phyloP scores from a whole-genome alignment of 2,113 vertebrate genomes.

The Ursus arctos region DNA sequence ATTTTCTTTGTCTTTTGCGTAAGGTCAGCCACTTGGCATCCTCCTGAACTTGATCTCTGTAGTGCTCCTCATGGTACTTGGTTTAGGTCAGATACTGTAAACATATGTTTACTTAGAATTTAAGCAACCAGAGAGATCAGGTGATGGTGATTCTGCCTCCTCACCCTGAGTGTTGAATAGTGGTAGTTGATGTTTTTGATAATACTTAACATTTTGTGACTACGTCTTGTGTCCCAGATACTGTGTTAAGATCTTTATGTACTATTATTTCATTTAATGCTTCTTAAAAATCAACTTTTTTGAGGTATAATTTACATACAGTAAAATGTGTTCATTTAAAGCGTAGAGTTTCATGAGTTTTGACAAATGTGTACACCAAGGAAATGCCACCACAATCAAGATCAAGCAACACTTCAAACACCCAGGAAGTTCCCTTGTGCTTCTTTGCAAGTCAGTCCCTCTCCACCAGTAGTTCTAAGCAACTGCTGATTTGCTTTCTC shows the following conservation, averaged over 20 bases:
- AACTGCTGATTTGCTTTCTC: background rate
- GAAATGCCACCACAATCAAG: background rate
- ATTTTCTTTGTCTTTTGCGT: background rate
- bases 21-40: conserved; percentile 25
- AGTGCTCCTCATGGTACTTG: background rate
- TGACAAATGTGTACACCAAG: background rate
- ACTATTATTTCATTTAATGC: background rate
- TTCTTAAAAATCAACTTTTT: conserved; percentile 39
- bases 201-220: background rate
- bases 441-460: background rate
- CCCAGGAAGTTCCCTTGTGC: background rate
- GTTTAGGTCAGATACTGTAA: conserved; percentile 16
- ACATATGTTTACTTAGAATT: conserved; percentile 11
- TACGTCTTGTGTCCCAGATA: background rate
- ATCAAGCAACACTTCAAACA: background rate
- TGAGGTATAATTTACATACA: conserved; percentile 18
- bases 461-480: background rate
- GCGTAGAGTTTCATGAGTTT: conserved; percentile 19
- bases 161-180: background rate
- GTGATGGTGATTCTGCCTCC: background rate
- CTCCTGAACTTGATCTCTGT: background rate
- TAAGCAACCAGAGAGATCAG: conserved; percentile 3
- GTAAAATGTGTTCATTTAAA: background rate
- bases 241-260: background rate
- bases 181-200: conserved; percentile 34